Percentiles rank a stretch among this genome's conserved stretches.
Conservation (phyloP, 1,140 invertebrate genomes). For the Temnothorax nylanderi region DNA sequence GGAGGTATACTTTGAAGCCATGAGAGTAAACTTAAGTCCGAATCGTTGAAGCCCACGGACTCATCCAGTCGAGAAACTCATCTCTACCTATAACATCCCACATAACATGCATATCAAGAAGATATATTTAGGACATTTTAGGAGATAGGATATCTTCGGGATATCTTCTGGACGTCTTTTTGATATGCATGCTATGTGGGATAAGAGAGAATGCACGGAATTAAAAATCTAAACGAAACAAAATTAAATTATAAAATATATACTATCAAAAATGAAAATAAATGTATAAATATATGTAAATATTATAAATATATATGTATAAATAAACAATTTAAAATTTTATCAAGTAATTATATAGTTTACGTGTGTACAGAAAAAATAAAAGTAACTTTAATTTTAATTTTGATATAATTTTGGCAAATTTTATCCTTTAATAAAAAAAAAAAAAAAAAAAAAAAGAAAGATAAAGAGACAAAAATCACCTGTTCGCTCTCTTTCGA, state of each 20-base stretch:
- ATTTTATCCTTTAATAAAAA: background rate
- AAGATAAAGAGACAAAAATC: conserved; percentile 19
- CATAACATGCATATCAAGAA: no score
- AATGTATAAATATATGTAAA: background rate
- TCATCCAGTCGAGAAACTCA: no score
- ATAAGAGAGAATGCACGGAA: conserved; percentile 5
- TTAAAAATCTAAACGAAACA: background rate
- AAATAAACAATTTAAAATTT: background rate
- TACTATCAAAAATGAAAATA: no score
- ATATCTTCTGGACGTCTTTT: no score
- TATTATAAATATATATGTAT: background rate
- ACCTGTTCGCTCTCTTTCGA: conserved; percentile 87
- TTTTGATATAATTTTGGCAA: background rate
- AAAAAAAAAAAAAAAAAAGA: background rate
- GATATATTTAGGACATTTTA: no score
- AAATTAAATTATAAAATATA: conserved; percentile 19
- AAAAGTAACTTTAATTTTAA: background rate
- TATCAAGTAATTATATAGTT: conserved; percentile 8
- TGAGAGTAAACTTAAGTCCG: conserved; percentile 96
- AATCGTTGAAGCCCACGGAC: conserved; percentile 89
- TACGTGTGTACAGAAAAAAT: background rate
- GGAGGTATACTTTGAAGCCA: conserved; percentile 97
- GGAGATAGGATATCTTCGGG: no score
- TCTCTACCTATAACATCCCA: no score
- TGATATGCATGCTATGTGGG: no score